These are phyloP conservation scores for Brachionus paranguensis DNA, from an alignment of 1,140 invertebrate species.

Conservation along the genomic window DNA sequence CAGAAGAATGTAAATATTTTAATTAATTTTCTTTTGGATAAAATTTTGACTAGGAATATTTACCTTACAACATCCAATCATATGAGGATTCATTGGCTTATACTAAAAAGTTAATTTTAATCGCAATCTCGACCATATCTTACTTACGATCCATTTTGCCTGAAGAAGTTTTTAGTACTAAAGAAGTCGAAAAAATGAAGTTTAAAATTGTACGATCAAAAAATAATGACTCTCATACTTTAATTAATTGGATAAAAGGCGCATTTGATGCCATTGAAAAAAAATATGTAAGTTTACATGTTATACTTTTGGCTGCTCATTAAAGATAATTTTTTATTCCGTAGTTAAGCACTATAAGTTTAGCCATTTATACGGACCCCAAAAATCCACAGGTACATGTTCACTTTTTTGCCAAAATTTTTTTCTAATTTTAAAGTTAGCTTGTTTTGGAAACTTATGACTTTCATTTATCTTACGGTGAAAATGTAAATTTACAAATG, in stretches of 20 bases:
- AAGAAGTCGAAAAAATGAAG: not conserved
- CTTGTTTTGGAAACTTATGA: constrained; percentile 18
- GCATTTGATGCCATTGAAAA: constrained; percentile 5
- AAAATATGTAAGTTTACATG: not conserved
- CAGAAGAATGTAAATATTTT: not conserved
- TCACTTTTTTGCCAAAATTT: not conserved
- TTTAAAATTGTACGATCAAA: not conserved
- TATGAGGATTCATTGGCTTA: not conserved
- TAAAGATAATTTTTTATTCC: not conserved
- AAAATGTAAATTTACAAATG: constrained; percentile 18
- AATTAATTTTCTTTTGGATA: not conserved
- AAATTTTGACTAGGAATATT: not conserved
- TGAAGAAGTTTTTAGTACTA: not conserved
- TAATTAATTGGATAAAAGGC: not conserved
- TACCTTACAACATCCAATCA: not conserved
- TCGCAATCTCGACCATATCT: not conserved
- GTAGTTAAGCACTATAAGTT: not conserved
- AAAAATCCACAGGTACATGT: constrained; percentile 4
- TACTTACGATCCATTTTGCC: not conserved
- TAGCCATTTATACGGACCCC: not conserved
- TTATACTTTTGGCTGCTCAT: not conserved
- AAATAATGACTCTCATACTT: not conserved
- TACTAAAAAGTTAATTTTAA: not conserved
- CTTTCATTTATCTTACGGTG: not conserved
- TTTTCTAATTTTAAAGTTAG: not conserved